These are phyloP conservation scores for Periophthalmodon schlosseri DNA, from an alignment of 2,113 vertebrate species.

Conservation along the genomic window DNA sequence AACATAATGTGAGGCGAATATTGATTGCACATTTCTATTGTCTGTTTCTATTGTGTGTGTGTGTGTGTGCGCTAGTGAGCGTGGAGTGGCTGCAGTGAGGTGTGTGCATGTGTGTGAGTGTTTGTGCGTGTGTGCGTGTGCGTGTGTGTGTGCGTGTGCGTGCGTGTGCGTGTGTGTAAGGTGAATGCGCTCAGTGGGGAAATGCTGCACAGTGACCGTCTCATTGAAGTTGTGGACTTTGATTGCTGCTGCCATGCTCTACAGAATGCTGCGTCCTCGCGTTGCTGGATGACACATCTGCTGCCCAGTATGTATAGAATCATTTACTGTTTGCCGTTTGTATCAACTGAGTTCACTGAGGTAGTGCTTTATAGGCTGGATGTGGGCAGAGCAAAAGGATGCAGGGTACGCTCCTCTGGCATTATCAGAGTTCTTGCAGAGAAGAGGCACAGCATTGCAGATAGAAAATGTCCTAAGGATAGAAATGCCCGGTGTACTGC, in stretches of 20 bases:
- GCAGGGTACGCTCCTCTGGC: slow-evolving; percentile 10
- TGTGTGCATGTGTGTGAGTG: background rate
- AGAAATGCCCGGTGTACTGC: slow-evolving; percentile 1
- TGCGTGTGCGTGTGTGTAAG: slow-evolving; percentile 19
- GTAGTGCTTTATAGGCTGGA: slow-evolving; percentile 8
- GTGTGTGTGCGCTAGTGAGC: slow-evolving; percentile 10
- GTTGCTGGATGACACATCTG: slow-evolving; percentile 28
- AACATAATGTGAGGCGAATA: background rate
- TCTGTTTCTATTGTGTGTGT: background rate
- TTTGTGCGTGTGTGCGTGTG: slow-evolving; percentile 21
- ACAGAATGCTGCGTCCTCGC: slow-evolving; percentile 35
- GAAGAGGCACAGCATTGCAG: slow-evolving; percentile 47
- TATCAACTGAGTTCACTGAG: background rate
- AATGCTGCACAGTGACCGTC: slow-evolving; percentile 44
- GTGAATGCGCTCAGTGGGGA: slow-evolving; percentile 9
- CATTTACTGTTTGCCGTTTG: background rate
- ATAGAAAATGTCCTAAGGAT: slow-evolving; percentile 15
- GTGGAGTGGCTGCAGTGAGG: slow-evolving; percentile 28
- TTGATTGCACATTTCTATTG: background rate
- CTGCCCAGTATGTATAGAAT: slow-evolving; percentile 44
- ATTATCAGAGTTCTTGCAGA: slow-evolving; percentile 1
- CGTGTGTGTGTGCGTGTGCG: slow-evolving; percentile 10
- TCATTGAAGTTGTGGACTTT: slow-evolving; percentile 47
- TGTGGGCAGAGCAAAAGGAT: slow-evolving; percentile 12
- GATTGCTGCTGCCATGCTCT: slow-evolving; percentile 32